Conservation (phyloP, 2,113 vertebrate genomes). For the Calyptommatus sinebrachiatus region DNA sequence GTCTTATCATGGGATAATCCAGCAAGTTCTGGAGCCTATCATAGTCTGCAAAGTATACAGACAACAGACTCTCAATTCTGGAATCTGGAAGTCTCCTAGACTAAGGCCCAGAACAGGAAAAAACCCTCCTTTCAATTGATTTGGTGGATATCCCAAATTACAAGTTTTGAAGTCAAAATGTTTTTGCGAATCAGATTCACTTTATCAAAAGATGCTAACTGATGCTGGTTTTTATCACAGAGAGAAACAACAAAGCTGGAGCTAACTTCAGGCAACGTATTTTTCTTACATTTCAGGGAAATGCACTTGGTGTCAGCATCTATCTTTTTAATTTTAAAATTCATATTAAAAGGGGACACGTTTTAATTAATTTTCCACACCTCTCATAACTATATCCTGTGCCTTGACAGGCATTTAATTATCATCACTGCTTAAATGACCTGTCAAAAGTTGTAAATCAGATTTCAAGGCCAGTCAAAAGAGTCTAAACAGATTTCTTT, state of each 20-base stretch:
- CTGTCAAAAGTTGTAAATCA: not conserved
- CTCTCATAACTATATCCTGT: constrained; percentile 27
- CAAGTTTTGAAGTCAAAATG: too few relatives aligned
- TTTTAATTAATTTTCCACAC: constrained; percentile 54
- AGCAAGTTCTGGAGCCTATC: too few relatives aligned
- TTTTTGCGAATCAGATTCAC: not conserved
- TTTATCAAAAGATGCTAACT: constrained; percentile 7
- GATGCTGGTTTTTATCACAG: constrained; percentile 6
- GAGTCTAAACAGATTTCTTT: not conserved
- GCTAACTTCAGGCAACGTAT: not conserved
- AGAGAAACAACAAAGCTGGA: constrained; percentile 4
- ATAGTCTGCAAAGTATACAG: too few relatives aligned
- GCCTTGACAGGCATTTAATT: constrained; percentile 49
- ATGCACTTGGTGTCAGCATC: constrained; percentile 28
- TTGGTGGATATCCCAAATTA: too few relatives aligned
- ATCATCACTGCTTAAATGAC: constrained; percentile 29
- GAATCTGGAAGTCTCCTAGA: too few relatives aligned
- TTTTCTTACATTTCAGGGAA: constrained; percentile 12
- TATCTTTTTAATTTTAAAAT: constrained; percentile 40
- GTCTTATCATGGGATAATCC: too few relatives aligned
- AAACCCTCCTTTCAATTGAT: too few relatives aligned
- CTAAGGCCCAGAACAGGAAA: too few relatives aligned
- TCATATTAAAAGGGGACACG: constrained; percentile 38
- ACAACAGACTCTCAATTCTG: too few relatives aligned
- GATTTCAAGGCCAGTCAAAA: not conserved